A percentile compares a stretch with the other conserved stretches of the same genome.
These are phyloP conservation scores for Diceros bicornis DNA, from an alignment of 2,797 vertebrate genomes.

Conservation along the genomic window DNA sequence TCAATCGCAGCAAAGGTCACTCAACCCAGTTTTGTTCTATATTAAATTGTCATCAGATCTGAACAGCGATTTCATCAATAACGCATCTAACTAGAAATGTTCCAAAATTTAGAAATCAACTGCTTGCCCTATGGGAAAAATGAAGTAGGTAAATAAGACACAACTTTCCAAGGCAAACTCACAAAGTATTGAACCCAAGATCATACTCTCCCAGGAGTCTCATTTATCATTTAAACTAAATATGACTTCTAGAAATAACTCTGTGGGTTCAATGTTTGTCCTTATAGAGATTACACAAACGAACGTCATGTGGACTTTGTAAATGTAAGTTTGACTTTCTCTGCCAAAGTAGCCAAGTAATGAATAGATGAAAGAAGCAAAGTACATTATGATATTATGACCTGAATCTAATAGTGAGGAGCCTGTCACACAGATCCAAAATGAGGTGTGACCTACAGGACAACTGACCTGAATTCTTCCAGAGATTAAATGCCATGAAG, in stretches of 20 bases:
- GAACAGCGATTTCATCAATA: conserved; percentile 88
- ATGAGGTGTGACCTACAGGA: neutral
- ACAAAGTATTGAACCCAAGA: conserved; percentile 40
- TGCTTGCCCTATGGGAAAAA: neutral
- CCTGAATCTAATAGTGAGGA: neutral
- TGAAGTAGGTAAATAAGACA: neutral
- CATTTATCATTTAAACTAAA: conserved; percentile 68
- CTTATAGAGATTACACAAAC: conserved; percentile 49
- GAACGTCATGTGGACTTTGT: conserved; percentile 6
- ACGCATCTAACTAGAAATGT: conserved; percentile 84
- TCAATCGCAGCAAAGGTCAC: conserved; percentile 89
- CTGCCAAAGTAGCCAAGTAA: conserved; percentile 39
- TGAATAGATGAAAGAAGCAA: conserved; percentile 10
- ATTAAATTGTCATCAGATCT: conserved; percentile 90
- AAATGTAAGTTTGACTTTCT: conserved; percentile 58
- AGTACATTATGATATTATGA: neutral
- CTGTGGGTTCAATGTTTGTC: conserved; percentile 6
- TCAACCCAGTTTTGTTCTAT: conserved; percentile 85
- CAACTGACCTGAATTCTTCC: neutral
- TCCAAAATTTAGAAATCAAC: conserved; percentile 76
- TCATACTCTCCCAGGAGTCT: neutral
- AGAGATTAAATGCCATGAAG: neutral
- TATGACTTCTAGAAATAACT: conserved; percentile 47
- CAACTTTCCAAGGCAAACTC: neutral
- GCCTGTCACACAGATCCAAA: neutral